Percentiles rank a stretch among this genome's conserved stretches.
Conservation (phyloP, 2,797 vertebrate genomes). For the Tragelaphus eurycerus region DNA sequence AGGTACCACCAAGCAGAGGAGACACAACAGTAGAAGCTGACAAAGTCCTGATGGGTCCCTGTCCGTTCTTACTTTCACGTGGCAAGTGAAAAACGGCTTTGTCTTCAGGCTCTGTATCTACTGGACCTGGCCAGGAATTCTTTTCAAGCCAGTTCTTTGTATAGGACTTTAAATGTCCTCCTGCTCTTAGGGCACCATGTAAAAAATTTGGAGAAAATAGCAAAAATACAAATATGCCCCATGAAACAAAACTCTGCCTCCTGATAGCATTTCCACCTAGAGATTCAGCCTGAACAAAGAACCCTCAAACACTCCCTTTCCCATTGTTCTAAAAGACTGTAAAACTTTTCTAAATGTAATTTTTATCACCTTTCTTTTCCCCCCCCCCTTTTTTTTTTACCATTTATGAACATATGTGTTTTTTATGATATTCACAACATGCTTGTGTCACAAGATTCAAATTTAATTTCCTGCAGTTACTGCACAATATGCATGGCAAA, state of each 20-base stretch:
- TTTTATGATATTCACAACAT: slow-evolving; percentile 85
- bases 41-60: not conserved
- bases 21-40: fast-evolving
- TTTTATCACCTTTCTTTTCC: slow-evolving; percentile 80
- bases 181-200: not conserved
- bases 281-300: slow-evolving; percentile 56
- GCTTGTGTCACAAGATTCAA: slow-evolving; percentile 84
- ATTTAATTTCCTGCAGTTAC: slow-evolving; percentile 83
- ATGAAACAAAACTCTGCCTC: not conserved
- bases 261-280: not conserved
- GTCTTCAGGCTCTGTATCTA: not conserved
- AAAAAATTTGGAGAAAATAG: slow-evolving; percentile 42
- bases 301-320: not conserved
- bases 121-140: fast-evolving
- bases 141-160: not conserved
- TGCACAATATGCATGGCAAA: slow-evolving; percentile 78
- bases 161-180: fast-evolving
- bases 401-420: slow-evolving; percentile 84
- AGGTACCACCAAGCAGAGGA: not conserved
- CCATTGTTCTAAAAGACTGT: slow-evolving; percentile 74
- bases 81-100: not conserved
- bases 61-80: not conserved
- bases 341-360: slow-evolving; percentile 81
- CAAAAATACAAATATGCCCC: not conserved
- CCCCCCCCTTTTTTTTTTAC: slow-evolving; percentile 65